Evolutionary conservation across 2,113 vertebrate genomes (phyloP).

Genomic region (Coturnix japonica): DNA sequence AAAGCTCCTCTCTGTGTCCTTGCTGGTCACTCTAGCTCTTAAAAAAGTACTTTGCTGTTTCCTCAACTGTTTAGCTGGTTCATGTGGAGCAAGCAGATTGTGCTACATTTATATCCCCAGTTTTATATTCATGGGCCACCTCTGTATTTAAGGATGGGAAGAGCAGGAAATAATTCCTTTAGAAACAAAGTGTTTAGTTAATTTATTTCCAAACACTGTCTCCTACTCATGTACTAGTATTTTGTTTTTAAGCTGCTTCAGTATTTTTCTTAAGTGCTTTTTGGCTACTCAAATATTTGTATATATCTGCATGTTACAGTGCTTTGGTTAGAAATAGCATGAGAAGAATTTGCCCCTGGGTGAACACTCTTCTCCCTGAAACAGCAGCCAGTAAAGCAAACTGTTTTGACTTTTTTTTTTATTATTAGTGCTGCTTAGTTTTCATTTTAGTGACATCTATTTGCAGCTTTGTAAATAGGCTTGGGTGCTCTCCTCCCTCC

Average conservation of each 20-base stretch:
- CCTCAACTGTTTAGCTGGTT: not conserved
- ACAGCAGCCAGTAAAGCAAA: not conserved
- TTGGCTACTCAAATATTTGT: conserved; percentile 45
- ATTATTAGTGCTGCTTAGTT: not conserved
- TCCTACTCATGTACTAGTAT: not conserved
- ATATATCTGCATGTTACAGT: not conserved
- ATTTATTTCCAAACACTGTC: conserved; percentile 24
- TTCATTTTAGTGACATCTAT: not conserved
- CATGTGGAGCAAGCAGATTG: not conserved
- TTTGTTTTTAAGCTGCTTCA: not conserved
- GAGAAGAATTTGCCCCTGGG: conserved; percentile 36
- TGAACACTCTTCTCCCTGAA: conserved; percentile 25
- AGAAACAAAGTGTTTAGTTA: not conserved
- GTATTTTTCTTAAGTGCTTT: conserved; percentile 4
- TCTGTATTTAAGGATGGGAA: not conserved
- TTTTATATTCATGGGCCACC: not conserved
- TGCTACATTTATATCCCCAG: not conserved
- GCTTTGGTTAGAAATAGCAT: conserved; percentile 32
- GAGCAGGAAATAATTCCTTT: not conserved
- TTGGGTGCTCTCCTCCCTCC: not conserved
- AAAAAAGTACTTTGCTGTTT: not conserved
- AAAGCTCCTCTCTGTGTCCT: not conserved
- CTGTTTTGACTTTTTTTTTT: not conserved
- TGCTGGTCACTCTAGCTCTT: not conserved
- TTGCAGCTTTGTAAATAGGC: not conserved